phyloP scores from a whole-genome alignment of 2,113 vertebrate genomes.

The Pandion haliaetus region DNA sequence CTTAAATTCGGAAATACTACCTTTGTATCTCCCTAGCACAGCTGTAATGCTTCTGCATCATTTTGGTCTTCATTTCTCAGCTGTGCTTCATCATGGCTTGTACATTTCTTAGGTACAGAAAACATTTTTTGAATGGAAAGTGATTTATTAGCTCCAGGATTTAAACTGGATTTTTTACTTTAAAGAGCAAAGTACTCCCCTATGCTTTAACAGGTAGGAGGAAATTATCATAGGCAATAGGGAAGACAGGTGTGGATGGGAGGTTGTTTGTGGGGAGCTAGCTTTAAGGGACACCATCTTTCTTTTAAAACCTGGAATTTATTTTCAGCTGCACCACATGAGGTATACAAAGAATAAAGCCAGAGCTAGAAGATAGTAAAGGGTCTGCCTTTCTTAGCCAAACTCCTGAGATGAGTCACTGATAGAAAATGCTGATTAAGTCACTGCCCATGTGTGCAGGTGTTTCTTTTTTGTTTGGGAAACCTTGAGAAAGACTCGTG shows the following conservation, averaged over 20 bases:
- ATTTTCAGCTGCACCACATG: background rate
- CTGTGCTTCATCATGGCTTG: background rate
- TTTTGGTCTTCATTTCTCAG: background rate
- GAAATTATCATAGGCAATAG: background rate
- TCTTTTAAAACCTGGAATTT: background rate
- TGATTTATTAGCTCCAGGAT: background rate
- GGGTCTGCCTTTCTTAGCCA: background rate
- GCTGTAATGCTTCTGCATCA: background rate
- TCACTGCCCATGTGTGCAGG: background rate
- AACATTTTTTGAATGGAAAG: background rate
- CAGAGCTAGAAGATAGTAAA: background rate
- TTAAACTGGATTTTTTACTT: background rate
- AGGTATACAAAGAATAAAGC: background rate
- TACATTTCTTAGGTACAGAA: background rate
- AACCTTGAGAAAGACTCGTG: background rate
- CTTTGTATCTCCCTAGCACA: background rate
- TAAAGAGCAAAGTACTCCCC: background rate
- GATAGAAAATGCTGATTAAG: background rate
- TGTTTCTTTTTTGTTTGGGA: background rate
- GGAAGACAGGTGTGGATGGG: background rate
- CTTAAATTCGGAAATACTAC: background rate
- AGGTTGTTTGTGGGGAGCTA: background rate
- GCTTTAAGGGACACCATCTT: background rate
- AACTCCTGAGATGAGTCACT: background rate
- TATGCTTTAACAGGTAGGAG: background rate